Evolutionary conservation across 2,113 vertebrate species (phyloP), one percentile per base, ranked within the genome.

Genomic region (Sylvilagus bachmani): DNA sequence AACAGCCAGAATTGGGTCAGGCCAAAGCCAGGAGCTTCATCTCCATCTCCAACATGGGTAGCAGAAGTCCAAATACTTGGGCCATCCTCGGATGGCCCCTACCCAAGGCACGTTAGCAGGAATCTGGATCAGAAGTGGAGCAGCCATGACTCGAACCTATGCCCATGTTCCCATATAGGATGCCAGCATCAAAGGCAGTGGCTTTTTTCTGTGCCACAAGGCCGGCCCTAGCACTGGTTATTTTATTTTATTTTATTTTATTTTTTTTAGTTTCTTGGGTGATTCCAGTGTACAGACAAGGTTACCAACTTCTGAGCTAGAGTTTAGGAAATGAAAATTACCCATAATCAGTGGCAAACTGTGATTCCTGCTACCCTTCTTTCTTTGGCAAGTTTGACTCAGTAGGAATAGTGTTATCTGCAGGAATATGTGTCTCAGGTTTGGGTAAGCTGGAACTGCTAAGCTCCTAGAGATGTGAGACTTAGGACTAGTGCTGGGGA

Each of bases 271-370:
- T 5, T 44, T 24, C 31, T 71, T 33, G 69, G 25, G 19, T 91
- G 71, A 44, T 67, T 80, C 44, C 25, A 33, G 3, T 49, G 29
- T 58, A 0, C 55, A 74, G 31, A 53, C 78, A 75, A 49, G 10
- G 9, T 38, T 91, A 69, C 69, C 29, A 53, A 29, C 10, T 16
- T 4, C 69, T 66, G 55, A 95, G 16, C 51, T 51, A n/a, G 22
- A 91, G 19, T 70, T 86, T n/a, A 86, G 31, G 58, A 24, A 66
- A 89, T 55, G 27, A 14, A 79, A 86, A 95, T 71, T 51, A 27
- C 13, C 51, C 24, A 66, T 51, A 62, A 70, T 79, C 31, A 25
- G 19, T 2, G 51, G 17, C 31, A 27, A 78, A 33, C 73, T 55
- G 36, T 36, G 31, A n/a, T 58, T 19, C 64, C 12, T 86, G 22